Evolutionary conservation across 2,797 vertebrate genomes (phyloP), one percentile per base, ranked within the genome.

Genomic region (Oreochromis grahami): DNA sequence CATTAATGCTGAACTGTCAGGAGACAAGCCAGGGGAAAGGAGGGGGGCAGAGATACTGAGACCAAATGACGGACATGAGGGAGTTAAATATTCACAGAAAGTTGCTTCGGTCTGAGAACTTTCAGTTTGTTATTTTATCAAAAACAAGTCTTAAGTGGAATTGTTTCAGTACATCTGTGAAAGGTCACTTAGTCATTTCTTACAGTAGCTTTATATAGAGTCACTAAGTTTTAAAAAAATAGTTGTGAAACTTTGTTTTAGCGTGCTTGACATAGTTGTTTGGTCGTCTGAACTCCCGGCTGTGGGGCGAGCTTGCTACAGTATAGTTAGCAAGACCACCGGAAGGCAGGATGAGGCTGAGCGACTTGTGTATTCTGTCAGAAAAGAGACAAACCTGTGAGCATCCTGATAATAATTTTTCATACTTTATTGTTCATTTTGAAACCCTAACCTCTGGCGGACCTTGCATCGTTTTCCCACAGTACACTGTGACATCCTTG

Each of bases 1-100:
- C 68, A 63, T 87, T 88, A 88, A 58, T 79, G 82, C 36, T 45
- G 70, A 81, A 82, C 68, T 58, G 80, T 36, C 56, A 50, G 65
- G 82, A 87, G 80, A 84, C 53, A 41, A 32, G 15, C 6, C 68
- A n/a, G 68, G 41, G 26, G 12, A 7, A 34, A n/a, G 32, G 32
- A 36, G 19, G 32, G 32, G 58, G 24, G 15, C 15, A 48, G 38
- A 36, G 81, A 78, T 52, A 45, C 4, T 4, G 48, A 84, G 77
- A 88, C 56, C 65, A 60, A 78, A 56, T 65, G 72, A 82, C 38
- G 51, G 81, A 81, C 88, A 50, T 1, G 24, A 80, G 21, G 51
- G 79, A 84, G 48, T 43, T 34, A 36, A 78, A 86, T 74, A 60
- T 41, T 79, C 7, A 4, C 45, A 78, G 58, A 80, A 34, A 58